Percentiles rank a stretch among this genome's conserved stretches.
Evolutionary conservation across 2,113 vertebrate genomes (phyloP).

Genomic region (Tympanuchus pallidicinctus): DNA sequence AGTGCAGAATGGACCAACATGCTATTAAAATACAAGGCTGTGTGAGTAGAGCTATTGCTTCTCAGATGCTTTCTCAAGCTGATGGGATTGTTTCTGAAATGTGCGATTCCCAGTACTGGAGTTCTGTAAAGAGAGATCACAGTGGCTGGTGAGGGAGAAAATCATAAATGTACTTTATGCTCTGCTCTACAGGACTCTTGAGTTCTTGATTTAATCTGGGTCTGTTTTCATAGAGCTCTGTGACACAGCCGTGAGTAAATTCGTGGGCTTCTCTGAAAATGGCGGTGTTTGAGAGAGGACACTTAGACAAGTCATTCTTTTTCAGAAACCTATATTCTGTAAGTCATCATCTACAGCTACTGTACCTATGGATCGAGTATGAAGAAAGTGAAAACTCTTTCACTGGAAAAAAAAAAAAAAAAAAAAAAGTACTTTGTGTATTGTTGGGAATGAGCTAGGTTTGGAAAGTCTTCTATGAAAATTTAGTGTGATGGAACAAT

Average conservation of each 20-base stretch:
- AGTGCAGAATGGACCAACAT: not conserved
- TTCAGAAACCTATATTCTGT: not conserved
- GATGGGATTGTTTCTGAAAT: not conserved
- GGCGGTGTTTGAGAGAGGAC: not conserved
- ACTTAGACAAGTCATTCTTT: not conserved
- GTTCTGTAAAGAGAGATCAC: not conserved
- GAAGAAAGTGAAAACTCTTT: not conserved
- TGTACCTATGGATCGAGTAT: not conserved
- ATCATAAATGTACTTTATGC: fast-evolving
- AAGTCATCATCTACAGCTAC: no score
- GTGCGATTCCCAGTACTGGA: fast-evolving
- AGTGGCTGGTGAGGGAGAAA: not conserved
- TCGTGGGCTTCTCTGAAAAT: not conserved
- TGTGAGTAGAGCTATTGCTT: not conserved
- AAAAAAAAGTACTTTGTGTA: fast-evolving
- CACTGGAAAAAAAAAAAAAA: not conserved
- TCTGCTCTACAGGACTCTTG: not conserved
- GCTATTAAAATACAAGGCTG: not conserved
- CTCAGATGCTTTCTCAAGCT: not conserved
- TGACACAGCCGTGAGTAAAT: fast-evolving
- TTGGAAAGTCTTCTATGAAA: not conserved
- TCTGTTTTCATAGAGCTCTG: not conserved
- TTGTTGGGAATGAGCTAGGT: not conserved
- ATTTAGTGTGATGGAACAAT: not conserved
- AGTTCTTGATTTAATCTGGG: not conserved